Conservation (phyloP, 2,113 vertebrate genomes). For the Nerophis ophidion region DNA sequence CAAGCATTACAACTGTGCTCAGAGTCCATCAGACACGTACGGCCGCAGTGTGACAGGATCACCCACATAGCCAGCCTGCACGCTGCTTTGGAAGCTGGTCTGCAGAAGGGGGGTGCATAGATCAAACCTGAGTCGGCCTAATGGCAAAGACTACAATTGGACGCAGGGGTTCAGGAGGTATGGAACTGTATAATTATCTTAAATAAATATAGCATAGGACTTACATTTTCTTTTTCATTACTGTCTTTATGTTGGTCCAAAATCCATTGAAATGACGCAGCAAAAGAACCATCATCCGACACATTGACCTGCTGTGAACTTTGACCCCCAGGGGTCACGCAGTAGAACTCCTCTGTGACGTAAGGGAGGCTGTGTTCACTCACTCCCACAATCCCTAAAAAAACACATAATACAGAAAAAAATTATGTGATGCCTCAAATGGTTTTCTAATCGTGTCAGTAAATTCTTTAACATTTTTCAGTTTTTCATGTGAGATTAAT, state of each 20-base stretch:
- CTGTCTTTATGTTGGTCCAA: slow-evolving; percentile 28
- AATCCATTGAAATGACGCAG: slow-evolving; percentile 16
- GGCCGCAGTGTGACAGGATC: slow-evolving; percentile 21
- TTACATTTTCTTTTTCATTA: slow-evolving; percentile 5
- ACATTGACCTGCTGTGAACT: slow-evolving; percentile 38
- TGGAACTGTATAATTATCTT: background rate
- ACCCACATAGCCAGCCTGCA: slow-evolving; percentile 6
- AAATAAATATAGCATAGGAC: too few relatives aligned
- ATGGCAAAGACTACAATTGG: slow-evolving; percentile 12
- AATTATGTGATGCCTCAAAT: background rate
- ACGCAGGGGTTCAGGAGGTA: slow-evolving; percentile 23
- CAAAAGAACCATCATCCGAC: slow-evolving; percentile 37
- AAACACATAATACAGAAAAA: background rate
- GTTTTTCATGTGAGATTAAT: too few relatives aligned
- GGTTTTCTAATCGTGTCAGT: too few relatives aligned
- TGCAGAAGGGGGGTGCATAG: slow-evolving; percentile 9
- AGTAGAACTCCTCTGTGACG: slow-evolving; percentile 38
- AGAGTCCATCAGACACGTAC: background rate
- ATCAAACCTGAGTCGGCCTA: background rate
- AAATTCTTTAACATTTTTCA: too few relatives aligned
- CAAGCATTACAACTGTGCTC: slow-evolving; percentile 4
- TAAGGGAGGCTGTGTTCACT: slow-evolving; percentile 12
- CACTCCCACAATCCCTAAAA: slow-evolving; percentile 28
- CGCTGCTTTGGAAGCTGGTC: background rate
- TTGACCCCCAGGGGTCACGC: slow-evolving; percentile 41